These are phyloP conservation scores for Horisme vitalbata DNA, from an alignment of 2,888 invertebrate species.

Conservation along the genomic window DNA sequence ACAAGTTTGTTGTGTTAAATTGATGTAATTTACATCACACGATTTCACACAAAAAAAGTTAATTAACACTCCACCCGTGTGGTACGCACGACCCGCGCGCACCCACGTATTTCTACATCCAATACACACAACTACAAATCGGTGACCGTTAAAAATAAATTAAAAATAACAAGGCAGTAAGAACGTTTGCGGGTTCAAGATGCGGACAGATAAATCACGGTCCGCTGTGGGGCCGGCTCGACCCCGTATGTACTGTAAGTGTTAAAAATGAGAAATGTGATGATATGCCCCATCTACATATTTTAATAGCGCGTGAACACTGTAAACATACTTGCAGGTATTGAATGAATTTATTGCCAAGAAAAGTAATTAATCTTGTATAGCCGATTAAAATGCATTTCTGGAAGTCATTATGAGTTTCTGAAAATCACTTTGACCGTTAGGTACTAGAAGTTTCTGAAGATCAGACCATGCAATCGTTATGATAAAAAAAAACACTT, in stretches of 20 bases:
- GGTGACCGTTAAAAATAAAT: constrained; percentile 81
- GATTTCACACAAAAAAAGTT: constrained; percentile 34
- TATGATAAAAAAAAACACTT: no score
- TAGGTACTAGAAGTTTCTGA: no score
- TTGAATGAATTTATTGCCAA: neutral
- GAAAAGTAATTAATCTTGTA: neutral
- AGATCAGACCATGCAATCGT: no score
- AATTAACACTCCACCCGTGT: constrained; percentile 48
- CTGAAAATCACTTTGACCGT: neutral
- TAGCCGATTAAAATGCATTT: no score
- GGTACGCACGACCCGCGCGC: constrained; percentile 44
- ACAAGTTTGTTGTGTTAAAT: constrained; percentile 31
- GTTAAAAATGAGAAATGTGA: constrained; percentile 68
- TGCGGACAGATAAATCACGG: constrained; percentile 78
- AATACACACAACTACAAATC: constrained; percentile 65
- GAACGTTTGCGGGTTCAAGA: constrained; percentile 79
- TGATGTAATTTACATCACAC: constrained; percentile 36
- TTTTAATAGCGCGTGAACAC: constrained; percentile 47
- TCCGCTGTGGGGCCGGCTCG: constrained; percentile 45
- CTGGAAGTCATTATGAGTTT: neutral
- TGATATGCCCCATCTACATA: constrained; percentile 53
- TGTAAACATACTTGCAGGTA: constrained; percentile 37
- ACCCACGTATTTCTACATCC: constrained; percentile 42
- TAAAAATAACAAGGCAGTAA: constrained; percentile 82
- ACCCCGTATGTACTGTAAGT: constrained; percentile 58